Conservation (phyloP, 2,888 invertebrate species). For the Drosophila anomelani region DNA sequence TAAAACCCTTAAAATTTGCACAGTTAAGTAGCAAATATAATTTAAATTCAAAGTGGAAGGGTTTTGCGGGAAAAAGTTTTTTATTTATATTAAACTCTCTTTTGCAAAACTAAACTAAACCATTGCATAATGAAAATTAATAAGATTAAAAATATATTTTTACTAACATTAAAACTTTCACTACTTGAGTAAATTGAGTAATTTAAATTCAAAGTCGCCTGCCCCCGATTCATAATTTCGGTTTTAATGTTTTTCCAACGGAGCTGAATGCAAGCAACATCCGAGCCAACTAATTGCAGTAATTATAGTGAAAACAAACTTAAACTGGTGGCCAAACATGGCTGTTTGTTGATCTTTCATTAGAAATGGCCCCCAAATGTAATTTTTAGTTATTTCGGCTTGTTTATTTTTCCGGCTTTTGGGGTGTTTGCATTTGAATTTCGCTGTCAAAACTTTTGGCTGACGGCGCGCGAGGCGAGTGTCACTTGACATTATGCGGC, state of each 20-base stretch:
- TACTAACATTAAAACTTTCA: background rate
- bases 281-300: slow-evolving; percentile 3
- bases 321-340: slow-evolving; percentile 6
- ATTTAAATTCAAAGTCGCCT: background rate
- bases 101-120: too few relatives aligned
- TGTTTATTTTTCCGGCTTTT: slow-evolving; percentile 35
- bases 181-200: too few relatives aligned
- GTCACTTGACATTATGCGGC: slow-evolving; percentile 48
- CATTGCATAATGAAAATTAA: too few relatives aligned
- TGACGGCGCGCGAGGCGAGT: slow-evolving; percentile 17
- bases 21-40: too few relatives aligned
- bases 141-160: background rate
- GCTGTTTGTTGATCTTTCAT: slow-evolving; percentile 42
- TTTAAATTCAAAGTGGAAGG: too few relatives aligned
- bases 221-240: background rate
- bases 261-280: background rate
- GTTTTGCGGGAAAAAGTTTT: too few relatives aligned
- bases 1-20: background rate
- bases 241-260: background rate
- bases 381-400: slow-evolving; percentile 26
- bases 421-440: slow-evolving; percentile 56
- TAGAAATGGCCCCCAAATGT: slow-evolving; percentile 46
- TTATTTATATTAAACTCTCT: too few relatives aligned
- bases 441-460: slow-evolving; percentile 58
- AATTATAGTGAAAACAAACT: slow-evolving; percentile 4